phyloP scores from a whole-genome alignment of 2,797 vertebrate genomes.

The Hozukius guyotensis region DNA sequence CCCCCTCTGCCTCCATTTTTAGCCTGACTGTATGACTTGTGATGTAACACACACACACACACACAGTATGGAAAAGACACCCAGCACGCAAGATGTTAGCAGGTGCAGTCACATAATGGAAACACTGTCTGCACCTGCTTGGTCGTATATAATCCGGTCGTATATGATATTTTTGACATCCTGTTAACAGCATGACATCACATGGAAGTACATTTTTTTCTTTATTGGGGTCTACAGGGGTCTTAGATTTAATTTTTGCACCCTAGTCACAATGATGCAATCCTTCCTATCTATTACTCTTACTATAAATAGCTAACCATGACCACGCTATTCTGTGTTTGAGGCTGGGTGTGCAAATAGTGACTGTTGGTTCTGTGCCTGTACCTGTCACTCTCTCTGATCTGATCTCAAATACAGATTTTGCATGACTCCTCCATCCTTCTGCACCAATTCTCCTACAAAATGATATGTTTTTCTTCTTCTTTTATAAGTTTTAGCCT shows the following conservation, averaged over 20 bases:
- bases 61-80: neutral
- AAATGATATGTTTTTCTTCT: neutral
- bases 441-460: neutral
- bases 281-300: neutral
- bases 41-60: neutral
- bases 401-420: neutral
- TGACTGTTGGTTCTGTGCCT: neutral
- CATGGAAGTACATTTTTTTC: neutral
- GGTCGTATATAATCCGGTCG: too few species aligned
- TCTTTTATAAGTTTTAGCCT: neutral
- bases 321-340: neutral
- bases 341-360: neutral
- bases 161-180: neutral
- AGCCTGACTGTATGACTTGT: neutral
- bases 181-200: neutral
- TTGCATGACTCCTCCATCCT: neutral
- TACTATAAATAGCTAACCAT: neutral
- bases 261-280: slow-evolving; percentile 18
- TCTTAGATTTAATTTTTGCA: neutral
- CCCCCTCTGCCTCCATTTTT: neutral
- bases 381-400: neutral
- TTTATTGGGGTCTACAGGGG: too few species aligned
- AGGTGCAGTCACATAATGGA: slow-evolving; percentile 9
- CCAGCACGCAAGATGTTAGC: neutral
- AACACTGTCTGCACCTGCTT: neutral